Percentiles rank a stretch among this genome's conserved stretches.
phyloP scores from a whole-genome alignment of 2,888 invertebrate species.

The Tipula confusa region DNA sequence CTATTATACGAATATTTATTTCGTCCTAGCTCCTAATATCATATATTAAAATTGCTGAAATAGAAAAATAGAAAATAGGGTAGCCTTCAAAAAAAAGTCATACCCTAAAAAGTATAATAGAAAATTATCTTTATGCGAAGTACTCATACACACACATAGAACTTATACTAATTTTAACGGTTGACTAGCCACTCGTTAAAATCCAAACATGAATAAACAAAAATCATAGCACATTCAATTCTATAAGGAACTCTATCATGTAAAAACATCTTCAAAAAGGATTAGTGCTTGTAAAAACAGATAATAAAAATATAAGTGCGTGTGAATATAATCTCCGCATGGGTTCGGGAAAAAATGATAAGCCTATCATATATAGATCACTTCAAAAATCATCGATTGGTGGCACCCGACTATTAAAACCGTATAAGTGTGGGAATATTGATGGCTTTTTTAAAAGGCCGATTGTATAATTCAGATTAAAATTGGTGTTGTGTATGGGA shows the following conservation, averaged over 20 bases:
- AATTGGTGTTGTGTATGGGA: not conserved
- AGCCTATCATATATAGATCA: not conserved
- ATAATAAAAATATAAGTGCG: not conserved
- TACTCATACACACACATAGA: not conserved
- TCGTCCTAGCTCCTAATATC: not conserved
- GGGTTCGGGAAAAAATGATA: not conserved
- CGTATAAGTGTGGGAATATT: not conserved
- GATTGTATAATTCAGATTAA: not conserved
- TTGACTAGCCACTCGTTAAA: slow-evolving; percentile 25
- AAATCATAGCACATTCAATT: not conserved
- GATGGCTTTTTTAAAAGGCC: not conserved
- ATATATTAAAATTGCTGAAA: not conserved
- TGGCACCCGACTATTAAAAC: not conserved
- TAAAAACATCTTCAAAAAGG: not conserved
- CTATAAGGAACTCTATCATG: not conserved
- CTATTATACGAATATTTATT: not conserved
- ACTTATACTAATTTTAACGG: slow-evolving; percentile 12
- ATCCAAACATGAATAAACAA: not conserved
- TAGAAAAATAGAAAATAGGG: not conserved
- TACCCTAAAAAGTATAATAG: not conserved
- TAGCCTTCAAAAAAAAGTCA: not conserved
- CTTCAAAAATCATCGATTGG: not conserved
- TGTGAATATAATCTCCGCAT: not conserved
- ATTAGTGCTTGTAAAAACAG: not conserved
- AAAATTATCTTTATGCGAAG: not conserved